Base-by-base conservation (phyloP, 2,797 vertebrate genomes). In the Dipus sagitta region DNA sequence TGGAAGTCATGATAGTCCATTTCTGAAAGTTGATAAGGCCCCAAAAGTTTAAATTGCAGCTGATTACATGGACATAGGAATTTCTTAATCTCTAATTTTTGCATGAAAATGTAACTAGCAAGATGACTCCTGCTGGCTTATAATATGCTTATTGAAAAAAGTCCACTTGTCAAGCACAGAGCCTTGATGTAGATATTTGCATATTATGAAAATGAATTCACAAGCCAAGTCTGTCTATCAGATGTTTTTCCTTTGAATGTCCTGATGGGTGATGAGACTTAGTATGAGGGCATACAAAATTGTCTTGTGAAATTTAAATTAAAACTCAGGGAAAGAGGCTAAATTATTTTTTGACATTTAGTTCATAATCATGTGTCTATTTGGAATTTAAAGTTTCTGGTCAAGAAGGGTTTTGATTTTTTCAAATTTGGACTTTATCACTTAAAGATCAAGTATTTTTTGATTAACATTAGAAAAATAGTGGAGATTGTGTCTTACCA, bases 161-260 rank as follows among this genome's bases (percentile, higher is more conserved):
- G 89, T 80, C 94, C 89, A 96, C 96, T 98, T 98, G 95, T 97
- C 97, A 98, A 93, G 80, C 92, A 88, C 91, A 97, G 97, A 97
- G 72, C 52, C 95, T 93, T 96, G 96, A 98, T 97, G 95, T 97
- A 86, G 83, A 97, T 98, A 95, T 96, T 96, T 96, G 96, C 98
- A 97, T 94, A 97, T 98, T 98, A 98, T 97, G 96, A 97, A 98
- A 98, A 98, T 98, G 96, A 97, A 98, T 98, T 98, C 97, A 96
- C 94, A 98, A 98, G 94, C 96, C 94, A 96, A 97, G 91, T 96
- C 90, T 97, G 47, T 97, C 97, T 98, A 94, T 97, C 97, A 97
- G 95, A 97, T 92, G 84, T 90, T 87, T 95, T 98, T 95, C 96
- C 97, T 96, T 97, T 98, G 97, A 98, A 96, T 96, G 97, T 97